Evolutionary conservation across 1,140 invertebrate species (phyloP), one percentile per base, ranked within the genome.

Genomic region (Caenorhabditis brenneri): DNA sequence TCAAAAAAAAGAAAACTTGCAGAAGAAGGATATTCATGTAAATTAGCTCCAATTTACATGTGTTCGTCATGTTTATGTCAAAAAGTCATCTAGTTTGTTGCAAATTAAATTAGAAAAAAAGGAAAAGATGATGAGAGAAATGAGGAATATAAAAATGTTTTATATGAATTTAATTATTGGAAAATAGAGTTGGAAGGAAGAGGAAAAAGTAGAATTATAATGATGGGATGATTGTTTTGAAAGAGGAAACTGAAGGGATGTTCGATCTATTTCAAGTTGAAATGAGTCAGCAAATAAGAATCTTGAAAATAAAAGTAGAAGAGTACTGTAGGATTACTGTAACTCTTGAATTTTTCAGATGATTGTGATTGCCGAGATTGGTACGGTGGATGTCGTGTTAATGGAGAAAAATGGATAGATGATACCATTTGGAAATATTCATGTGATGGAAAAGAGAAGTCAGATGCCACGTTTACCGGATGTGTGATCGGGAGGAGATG

Each of bases 301-400:
- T n/a, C n/a, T n/a, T n/a, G n/a, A n/a, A n/a, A n/a, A n/a, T n/a
- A n/a, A n/a, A n/a, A n/a, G n/a, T n/a, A n/a, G n/a, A n/a, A n/a
- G n/a, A n/a, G n/a, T n/a, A n/a, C n/a, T n/a, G n/a, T n/a, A n/a
- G n/a, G n/a, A n/a, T n/a, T n/a, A n/a, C n/a, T n/a, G n/a, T n/a
- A n/a, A n/a, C n/a, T n/a, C n/a, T n/a, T n/a, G n/a, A n/a, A n/a
- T 58, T 74, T 88, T 78, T 53, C 36, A 90, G 89, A 69, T 15
- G 74, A 84, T 15, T 90, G 89, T 53, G 51, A 89, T 46, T 90
- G 89, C 58, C 87, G 83, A 16, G 89, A 90, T 83, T 90, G 90
- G 90, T 90, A 90, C 79, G 89, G 89, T 42, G 81, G 80, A 36
- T 90, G 89, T 65, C 55, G 83, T 19, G 15, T 60, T 10, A 39